Conservation (phyloP, 2,113 vertebrate genomes). For the Trochalopteron elliotii region DNA sequence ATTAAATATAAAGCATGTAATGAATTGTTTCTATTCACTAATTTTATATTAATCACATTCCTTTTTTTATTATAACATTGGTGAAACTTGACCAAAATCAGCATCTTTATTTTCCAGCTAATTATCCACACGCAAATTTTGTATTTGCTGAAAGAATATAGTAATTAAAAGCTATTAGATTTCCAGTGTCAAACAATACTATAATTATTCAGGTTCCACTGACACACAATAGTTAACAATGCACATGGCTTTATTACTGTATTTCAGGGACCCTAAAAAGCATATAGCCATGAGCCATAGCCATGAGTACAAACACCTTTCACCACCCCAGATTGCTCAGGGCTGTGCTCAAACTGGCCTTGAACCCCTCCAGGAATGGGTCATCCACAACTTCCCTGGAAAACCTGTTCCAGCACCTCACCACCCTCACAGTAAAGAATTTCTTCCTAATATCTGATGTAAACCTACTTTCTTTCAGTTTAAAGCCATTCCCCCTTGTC, state of each 20-base stretch:
- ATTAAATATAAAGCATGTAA: not conserved
- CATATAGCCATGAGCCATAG: too few species aligned
- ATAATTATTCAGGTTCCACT: not conserved
- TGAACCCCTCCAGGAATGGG: not conserved
- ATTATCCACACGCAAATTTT: not conserved
- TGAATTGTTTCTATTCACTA: not conserved
- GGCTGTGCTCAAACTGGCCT: not conserved
- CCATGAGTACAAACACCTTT: not conserved
- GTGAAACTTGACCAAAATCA: not conserved
- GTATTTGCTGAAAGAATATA: not conserved
- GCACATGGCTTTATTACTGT: not conserved
- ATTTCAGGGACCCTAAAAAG: not conserved
- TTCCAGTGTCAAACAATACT: not conserved
- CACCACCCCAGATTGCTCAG: not conserved
- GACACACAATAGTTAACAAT: not conserved
- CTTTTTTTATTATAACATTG: not conserved
- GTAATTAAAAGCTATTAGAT: not conserved
- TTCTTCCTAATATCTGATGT: not conserved
- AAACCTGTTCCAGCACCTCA: not conserved
- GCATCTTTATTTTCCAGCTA: not conserved
- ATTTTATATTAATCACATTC: not conserved
- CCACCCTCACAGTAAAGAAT: not conserved
- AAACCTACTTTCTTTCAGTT: not conserved
- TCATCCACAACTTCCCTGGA: not conserved
- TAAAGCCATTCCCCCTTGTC: not conserved